Conservation (phyloP, 1,140 invertebrate genomes). For the Liolophura sinensis region DNA sequence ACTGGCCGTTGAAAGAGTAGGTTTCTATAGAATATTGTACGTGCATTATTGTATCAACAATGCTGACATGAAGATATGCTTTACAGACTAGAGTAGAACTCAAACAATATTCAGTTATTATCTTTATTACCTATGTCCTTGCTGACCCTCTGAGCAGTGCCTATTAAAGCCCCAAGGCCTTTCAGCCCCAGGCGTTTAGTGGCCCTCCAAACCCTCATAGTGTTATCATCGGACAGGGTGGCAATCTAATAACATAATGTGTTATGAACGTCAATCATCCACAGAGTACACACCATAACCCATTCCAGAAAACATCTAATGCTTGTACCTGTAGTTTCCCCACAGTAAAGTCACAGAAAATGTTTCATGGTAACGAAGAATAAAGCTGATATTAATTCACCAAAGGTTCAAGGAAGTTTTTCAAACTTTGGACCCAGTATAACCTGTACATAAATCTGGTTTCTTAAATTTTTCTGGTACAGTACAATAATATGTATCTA, state of each 20-base stretch:
- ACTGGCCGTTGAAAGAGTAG: background rate
- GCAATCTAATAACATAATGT: constrained; percentile 63
- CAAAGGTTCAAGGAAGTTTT: too few relatives aligned
- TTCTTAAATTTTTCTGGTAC: too few relatives aligned
- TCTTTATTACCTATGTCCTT: constrained; percentile 27
- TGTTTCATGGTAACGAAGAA: too few relatives aligned
- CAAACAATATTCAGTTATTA: background rate
- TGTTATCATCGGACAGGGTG: constrained; percentile 79
- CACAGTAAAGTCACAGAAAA: too few relatives aligned
- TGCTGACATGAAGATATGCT: background rate
- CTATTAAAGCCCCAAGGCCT: constrained; percentile 17
- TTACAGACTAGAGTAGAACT: background rate
- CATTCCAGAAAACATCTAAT: background rate
- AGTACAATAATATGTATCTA: too few relatives aligned
- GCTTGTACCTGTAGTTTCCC: too few relatives aligned
- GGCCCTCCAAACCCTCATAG: constrained; percentile 74
- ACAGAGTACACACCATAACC: background rate
- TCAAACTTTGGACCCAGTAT: too few relatives aligned
- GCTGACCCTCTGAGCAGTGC: constrained; percentile 27
- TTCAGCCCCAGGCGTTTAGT: constrained; percentile 16
- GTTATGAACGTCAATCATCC: background rate
- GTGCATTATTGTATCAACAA: background rate
- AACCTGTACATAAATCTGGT: too few relatives aligned
- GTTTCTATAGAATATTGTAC: background rate
- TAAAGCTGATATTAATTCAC: too few relatives aligned